These are phyloP conservation scores for Perccottus glenii DNA, from an alignment of 2,113 vertebrate genomes.

Conservation along the genomic window DNA sequence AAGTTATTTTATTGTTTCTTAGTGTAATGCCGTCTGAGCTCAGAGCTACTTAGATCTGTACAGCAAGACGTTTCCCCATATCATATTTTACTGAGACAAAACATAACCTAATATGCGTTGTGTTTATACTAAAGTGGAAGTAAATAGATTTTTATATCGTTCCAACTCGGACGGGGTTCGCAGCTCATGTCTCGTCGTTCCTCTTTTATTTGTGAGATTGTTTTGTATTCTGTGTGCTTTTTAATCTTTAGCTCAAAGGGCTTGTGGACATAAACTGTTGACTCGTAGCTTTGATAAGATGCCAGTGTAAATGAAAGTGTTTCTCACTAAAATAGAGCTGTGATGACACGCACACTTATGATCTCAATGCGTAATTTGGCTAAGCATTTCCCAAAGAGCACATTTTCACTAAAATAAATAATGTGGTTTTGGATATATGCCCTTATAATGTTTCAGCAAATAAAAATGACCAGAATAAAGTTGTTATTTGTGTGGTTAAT, in stretches of 20 bases:
- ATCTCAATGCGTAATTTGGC: constrained; percentile 19
- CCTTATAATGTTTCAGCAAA: constrained; percentile 16
- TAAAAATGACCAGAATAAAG: constrained; percentile 19
- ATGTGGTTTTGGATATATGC: constrained; percentile 11
- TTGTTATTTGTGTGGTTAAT: not conserved
- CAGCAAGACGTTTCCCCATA: not conserved
- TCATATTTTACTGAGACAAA: not conserved
- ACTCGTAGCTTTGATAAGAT: constrained; percentile 20
- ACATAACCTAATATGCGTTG: no score
- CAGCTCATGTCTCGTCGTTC: constrained; percentile 15
- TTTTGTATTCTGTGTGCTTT: constrained; percentile 53
- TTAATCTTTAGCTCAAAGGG: constrained; percentile 33
- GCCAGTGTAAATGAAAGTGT: constrained; percentile 13
- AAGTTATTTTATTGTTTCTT: not conserved
- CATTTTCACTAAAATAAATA: constrained; percentile 15
- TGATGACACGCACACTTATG: constrained; percentile 33
- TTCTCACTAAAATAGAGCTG: constrained; percentile 7
- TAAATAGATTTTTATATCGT: no score
- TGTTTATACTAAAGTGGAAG: no score
- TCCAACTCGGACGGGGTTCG: no score
- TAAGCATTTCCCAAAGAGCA: constrained; percentile 12
- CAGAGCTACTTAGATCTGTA: not conserved
- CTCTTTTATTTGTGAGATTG: constrained; percentile 39
- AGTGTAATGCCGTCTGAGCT: not conserved
- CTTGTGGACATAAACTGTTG: constrained; percentile 13